These are phyloP conservation scores for Myotis lucifugus DNA, from an alignment of 2,113 vertebrate genomes.

Conservation along the genomic window DNA sequence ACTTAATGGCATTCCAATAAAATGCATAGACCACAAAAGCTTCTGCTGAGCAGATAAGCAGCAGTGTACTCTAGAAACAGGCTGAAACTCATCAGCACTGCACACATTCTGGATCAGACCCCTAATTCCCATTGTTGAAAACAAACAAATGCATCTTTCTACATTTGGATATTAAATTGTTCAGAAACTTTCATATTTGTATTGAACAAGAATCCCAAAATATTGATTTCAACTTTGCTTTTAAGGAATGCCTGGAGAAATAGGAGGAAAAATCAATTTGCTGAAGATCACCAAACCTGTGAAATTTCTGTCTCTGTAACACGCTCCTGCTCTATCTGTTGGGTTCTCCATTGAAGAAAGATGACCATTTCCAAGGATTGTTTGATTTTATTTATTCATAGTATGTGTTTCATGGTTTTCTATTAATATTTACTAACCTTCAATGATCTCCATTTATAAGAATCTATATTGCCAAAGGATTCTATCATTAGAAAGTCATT, in stretches of 20 bases:
- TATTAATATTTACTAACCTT: background rate
- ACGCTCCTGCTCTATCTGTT: background rate
- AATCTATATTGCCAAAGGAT: background rate
- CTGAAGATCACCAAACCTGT: background rate
- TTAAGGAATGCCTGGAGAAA: background rate
- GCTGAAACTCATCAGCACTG: constrained; percentile 43
- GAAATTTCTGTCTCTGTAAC: background rate
- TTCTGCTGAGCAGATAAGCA: constrained; percentile 63
- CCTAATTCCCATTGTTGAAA: constrained; percentile 61
- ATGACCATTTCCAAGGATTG: background rate
- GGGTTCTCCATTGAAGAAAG: background rate
- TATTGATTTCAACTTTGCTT: background rate
- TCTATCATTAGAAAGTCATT: background rate
- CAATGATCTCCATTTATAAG: background rate
- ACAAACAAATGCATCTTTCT: constrained; percentile 69
- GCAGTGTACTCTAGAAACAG: constrained; percentile 64
- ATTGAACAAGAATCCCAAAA: constrained; percentile 1
- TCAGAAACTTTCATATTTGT: constrained; percentile 60
- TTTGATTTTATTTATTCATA: background rate
- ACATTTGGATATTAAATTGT: constrained; percentile 63
- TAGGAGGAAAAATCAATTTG: background rate
- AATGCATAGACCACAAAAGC: constrained; percentile 64
- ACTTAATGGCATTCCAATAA: constrained; percentile 68
- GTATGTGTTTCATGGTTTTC: background rate
- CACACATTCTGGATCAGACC: background rate